phyloP scores from a whole-genome alignment of 2,888 invertebrate species.

The Lasioglossum zephyrum region DNA sequence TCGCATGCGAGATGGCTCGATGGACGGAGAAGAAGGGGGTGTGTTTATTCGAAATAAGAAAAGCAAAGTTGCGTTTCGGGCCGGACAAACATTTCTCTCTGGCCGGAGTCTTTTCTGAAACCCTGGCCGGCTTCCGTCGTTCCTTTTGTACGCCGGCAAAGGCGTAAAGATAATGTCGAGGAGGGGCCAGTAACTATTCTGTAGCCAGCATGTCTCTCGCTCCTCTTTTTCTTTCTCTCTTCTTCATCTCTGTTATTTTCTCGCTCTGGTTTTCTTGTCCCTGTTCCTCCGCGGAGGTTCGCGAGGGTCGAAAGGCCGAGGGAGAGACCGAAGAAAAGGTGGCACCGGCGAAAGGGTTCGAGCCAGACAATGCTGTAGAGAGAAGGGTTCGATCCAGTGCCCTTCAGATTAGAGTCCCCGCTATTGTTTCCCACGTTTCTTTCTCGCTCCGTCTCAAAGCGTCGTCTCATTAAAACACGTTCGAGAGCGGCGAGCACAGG shows the following conservation, averaged over 20 bases:
- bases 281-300: constrained; percentile 42
- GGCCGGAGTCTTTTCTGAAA: constrained; percentile 17
- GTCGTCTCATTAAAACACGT: constrained; percentile 61
- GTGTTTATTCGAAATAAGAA: constrained; percentile 40
- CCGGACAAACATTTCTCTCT: constrained; percentile 50
- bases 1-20: constrained; percentile 3
- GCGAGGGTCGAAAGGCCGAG: constrained; percentile 61
- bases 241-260: constrained; percentile 12
- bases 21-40: too few relatives aligned
- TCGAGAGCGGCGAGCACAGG: constrained; percentile 41
- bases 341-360: constrained; percentile 62
- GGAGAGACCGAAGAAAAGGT: constrained; percentile 56
- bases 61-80: constrained; percentile 47
- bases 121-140: constrained; percentile 36
- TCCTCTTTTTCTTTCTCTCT: background rate
- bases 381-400: constrained; percentile 79
- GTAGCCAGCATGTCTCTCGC: constrained; percentile 44
- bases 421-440: constrained; percentile 74
- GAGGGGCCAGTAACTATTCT: constrained; percentile 68
- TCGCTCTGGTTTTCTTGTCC: constrained; percentile 14
- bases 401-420: constrained; percentile 79
- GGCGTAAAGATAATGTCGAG: constrained; percentile 67
- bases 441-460: constrained; percentile 51
- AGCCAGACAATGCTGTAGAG: constrained; percentile 71
- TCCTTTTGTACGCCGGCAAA: constrained; percentile 58